Evolutionary conservation across 1,140 invertebrate species (phyloP).

Genomic region (Metaphire vulgaris): DNA sequence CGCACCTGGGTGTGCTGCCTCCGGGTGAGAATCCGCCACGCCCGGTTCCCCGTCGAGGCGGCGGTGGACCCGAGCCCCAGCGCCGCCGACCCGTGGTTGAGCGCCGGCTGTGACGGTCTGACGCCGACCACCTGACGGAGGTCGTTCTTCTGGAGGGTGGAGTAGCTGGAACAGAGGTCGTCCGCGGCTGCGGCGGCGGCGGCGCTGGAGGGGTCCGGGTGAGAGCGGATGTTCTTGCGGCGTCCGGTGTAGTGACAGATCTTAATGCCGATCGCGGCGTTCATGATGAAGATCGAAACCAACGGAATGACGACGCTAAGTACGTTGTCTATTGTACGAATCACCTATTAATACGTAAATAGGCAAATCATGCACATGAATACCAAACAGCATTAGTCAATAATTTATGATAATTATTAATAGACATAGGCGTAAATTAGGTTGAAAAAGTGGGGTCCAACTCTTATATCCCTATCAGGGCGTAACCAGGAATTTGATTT

Average conservation of each 20-base stretch:
- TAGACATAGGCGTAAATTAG: no score
- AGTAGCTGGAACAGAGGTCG: neutral
- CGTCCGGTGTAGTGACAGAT: conserved; percentile 56
- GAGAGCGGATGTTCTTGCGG: neutral
- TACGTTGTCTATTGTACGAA: conserved; percentile 65
- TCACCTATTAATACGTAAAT: no score
- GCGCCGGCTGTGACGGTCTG: neutral
- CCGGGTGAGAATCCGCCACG: conserved; percentile 16
- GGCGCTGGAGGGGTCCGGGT: neutral
- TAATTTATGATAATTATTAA: no score
- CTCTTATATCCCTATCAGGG: no score
- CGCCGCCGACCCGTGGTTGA: neutral
- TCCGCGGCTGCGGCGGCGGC: no score
- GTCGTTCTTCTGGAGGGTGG: neutral
- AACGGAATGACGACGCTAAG: conserved; percentile 66
- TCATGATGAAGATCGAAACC: conserved; percentile 63
- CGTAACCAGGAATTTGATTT: no score
- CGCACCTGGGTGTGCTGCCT: conserved; percentile 57
- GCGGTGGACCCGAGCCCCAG: neutral
- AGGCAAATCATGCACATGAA: no score
- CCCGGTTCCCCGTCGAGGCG: neutral
- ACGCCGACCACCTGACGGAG: neutral
- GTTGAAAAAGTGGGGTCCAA: no score
- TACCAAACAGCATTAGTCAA: no score
- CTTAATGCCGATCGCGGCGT: conserved; percentile 60